phyloP scores from a whole-genome alignment of 2,113 vertebrate species.

The Strix aluco region DNA sequence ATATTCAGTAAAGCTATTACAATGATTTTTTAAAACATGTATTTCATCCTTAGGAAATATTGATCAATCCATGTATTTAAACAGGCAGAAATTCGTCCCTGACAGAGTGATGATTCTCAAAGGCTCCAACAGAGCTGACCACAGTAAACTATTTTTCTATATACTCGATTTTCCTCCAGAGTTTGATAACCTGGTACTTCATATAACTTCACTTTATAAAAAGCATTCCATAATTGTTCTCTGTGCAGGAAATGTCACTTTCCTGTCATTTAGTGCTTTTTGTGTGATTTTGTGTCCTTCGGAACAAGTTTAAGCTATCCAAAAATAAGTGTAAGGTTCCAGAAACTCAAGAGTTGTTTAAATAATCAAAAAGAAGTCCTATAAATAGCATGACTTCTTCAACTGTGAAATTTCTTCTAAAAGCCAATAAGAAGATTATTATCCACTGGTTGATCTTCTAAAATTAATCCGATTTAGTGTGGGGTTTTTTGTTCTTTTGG shows the following conservation, averaged over 20 bases:
- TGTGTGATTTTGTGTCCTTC: neutral
- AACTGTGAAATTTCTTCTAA: conserved; percentile 40
- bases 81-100: neutral
- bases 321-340: neutral
- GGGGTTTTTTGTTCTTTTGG: neutral
- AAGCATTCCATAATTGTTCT: neutral
- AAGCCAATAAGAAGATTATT: conserved; percentile 50
- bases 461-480: conserved; percentile 63
- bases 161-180: neutral
- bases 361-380: neutral
- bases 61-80: neutral
- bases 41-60: neutral
- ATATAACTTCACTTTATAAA: neutral
- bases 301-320: neutral
- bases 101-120: neutral
- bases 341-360: neutral
- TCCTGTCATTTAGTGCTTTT: neutral
- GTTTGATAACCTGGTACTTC: neutral
- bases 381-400: conserved; percentile 14
- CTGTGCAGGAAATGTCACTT: neutral
- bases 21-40: neutral
- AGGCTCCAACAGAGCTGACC: neutral
- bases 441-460: conserved; percentile 35
- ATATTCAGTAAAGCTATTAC: conserved; percentile 3
- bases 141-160: neutral